Evolutionary conservation across 2,113 vertebrate species (phyloP).

Genomic region (Struthidea cinerea): DNA sequence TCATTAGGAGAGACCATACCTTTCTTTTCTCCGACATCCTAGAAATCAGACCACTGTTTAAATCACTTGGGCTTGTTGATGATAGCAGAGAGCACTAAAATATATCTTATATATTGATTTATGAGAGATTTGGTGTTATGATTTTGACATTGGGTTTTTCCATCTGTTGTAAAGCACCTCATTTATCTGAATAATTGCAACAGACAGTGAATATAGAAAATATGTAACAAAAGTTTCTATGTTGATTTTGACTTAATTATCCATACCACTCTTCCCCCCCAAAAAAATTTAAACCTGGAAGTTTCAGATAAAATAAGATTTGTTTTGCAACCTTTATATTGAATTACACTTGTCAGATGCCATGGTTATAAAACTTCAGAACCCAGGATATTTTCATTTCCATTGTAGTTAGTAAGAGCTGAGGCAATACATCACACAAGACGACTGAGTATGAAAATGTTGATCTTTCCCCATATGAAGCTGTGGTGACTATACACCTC

Average conservation of each 20-base stretch:
- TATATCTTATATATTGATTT: not conserved
- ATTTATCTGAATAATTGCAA: not conserved
- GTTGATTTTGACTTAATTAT: not conserved
- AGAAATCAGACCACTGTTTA: not conserved
- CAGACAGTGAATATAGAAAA: not conserved
- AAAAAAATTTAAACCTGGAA: not conserved
- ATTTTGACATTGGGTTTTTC: not conserved
- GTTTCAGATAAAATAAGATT: not conserved
- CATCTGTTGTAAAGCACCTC: not conserved
- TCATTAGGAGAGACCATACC: not conserved
- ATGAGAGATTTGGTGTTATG: not conserved
- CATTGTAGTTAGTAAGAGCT: not conserved
- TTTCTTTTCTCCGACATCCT: not conserved
- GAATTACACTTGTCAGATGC: not conserved
- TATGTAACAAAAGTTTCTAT: not conserved
- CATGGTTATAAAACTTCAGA: not conserved
- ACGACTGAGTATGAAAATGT: not conserved
- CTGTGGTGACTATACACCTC: not conserved
- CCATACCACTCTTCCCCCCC: fast-evolving
- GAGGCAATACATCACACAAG: not conserved
- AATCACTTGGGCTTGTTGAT: not conserved
- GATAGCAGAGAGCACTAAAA: not conserved
- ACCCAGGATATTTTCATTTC: not conserved
- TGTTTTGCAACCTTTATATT: not conserved
- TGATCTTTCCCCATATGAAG: not conserved